Evolutionary conservation across 2,797 vertebrate genomes (phyloP), one percentile per base, ranked within the genome.

Genomic region (Carduelis carduelis): DNA sequence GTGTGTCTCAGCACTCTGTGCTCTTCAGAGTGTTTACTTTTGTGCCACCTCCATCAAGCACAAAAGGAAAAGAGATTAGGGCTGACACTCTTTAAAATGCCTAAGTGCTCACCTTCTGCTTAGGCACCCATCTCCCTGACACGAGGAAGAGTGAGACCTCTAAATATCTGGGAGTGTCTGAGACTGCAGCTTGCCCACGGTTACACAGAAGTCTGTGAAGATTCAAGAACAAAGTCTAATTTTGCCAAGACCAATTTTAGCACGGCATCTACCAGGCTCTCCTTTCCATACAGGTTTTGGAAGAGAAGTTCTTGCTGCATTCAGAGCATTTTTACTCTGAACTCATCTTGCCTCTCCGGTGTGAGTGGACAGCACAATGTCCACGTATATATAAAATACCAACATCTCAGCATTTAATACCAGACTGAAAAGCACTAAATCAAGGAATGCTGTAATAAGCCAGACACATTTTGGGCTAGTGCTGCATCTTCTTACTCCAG

Each of bases 41-140:
- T 90, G 91, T 70, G 94, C 82, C 65, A 94, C 92, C 86, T 92
- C 95, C 92, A 86, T 95, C 96, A 97, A 92, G 94, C 88, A 95
- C 95, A 94, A 93, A 95, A 89, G 95, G 53, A 95, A 93, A 77
- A 70, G 70, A 96, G 55, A 94, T 93, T 79, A 46, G 95, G 76
- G 81, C 79, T 93, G 89, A 49, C 91, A 84, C 89, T 95, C 93
- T 89, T 94, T 72, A 94, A 95, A 97, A 87, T 53, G 74, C 74
- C 39, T 71, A 59, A 91, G 43, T 52, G 35, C 46, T 91, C 83
- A 83, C 65, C 80, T 71, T 84, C 78, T 55, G 18, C 71, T 78
- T 57, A 92, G 76, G 61, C 43, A 86, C 72, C 91, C 55, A 18
- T 50, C 65, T 83, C 86, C 59, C 69, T 28, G 37, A 66, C 53